Evolutionary conservation across 2,797 vertebrate species (phyloP), one percentile per base, ranked within the genome.

Genomic region (Bryconaethiops microstoma): DNA sequence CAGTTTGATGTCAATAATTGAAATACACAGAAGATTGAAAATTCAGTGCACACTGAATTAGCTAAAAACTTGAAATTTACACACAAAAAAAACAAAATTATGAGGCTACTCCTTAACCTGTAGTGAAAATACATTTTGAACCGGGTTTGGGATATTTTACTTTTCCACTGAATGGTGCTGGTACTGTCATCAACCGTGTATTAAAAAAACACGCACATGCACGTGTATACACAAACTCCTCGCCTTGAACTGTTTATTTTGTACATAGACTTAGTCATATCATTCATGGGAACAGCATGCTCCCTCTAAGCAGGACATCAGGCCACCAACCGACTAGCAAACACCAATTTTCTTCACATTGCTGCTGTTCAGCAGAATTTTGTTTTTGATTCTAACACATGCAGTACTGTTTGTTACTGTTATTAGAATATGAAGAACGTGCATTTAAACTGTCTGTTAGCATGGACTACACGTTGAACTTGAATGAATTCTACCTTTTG

Each of bases 231-330:
- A 73, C 67, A 83, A 71, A 52, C 88, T 87, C 88, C 86, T 89
- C 69, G 80, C 84, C 67, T 79, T 77, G 21, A 59, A 64, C 64
- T 91, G 69, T 91, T 92, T 92, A 88, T 91, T 90, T 83, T 94
- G 90, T 88, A 92, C 86, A 92, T 87, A 92, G 82, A 72, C 71
- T 50, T 50, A 85, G 87, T 90, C 87, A 90, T 81, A 82, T 79
- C 86, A 87, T 70, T 83, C 52, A 39, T 48, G 25, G 80, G 86
- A 73, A 88, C 87, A 88, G 65, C 17, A 76, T 86, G 84, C 82
- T 83, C 79, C 68, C 59, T 64, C 60, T 74, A 54, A 76, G 16
- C 13, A 13, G 76, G 74, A 78, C 60, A 68, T n/a, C 55, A 59
- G 52, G 48, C 55, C 74, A 78, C 55, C 60, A 59, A 35, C 68